These are phyloP conservation scores for Etheostoma nigrum DNA, from an alignment of 2,797 vertebrate genomes.

Conservation along the genomic window DNA sequence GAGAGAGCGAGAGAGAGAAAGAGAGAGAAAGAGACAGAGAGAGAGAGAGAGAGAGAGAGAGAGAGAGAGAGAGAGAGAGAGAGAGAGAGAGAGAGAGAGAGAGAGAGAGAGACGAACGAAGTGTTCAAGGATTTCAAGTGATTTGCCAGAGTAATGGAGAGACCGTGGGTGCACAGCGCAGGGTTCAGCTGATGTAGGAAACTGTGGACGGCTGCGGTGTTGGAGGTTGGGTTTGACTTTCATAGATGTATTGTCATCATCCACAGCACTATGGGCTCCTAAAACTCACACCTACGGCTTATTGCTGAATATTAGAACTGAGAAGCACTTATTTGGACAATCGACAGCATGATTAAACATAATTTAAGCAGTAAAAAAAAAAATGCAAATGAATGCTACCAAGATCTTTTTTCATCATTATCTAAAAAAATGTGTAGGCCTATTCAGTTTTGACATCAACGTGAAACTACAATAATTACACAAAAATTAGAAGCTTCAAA, in stretches of 20 bases:
- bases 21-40: constrained; percentile 16
- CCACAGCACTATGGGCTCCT: constrained; percentile 2
- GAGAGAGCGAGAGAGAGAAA: constrained; percentile 14
- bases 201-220: constrained; percentile 45
- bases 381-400: too few relatives aligned
- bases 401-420: neutral
- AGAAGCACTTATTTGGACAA: neutral
- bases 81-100: constrained; percentile 14
- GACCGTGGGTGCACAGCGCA: constrained; percentile 62
- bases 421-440: neutral
- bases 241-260: constrained; percentile 24
- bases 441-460: neutral
- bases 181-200: constrained; percentile 50
- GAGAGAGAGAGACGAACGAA: constrained; percentile 1
- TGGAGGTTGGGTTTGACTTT: constrained; percentile 59
- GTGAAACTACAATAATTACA: neutral
- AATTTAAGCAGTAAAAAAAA: neutral
- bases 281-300: neutral
- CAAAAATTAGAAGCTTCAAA: neutral
- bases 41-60: constrained; percentile 11
- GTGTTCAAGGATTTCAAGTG: constrained; percentile 57
- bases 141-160: constrained; percentile 65
- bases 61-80: constrained; percentile 13
- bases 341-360: neutral
- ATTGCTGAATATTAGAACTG: neutral